Base-by-base conservation (phyloP, 2,797 vertebrate species). In the Chromobotia macracanthus region DNA sequence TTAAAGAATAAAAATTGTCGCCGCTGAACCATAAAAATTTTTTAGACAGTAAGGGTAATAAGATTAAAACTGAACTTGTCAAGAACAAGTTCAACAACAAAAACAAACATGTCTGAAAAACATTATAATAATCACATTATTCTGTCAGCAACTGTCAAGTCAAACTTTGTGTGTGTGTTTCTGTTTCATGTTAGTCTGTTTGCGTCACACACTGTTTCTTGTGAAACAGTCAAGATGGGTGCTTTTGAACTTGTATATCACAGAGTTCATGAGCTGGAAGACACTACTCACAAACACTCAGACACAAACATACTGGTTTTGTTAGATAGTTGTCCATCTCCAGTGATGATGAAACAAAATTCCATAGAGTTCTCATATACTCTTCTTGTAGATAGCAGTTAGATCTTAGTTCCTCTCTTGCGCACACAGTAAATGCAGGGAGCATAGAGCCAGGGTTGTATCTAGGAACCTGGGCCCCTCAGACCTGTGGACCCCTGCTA, bases 291-390 rank as follows among this genome's bases (percentile, higher is more conserved):
- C 79, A 71, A 16, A 51, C 16, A 55, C 16, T 80, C 28, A 63
- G 64, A 69, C 61, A 53, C 13, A 7, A 73, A 73, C 81, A 81
- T 90, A 89, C 86, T 63, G 75, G 86, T 90, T 85, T 67, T 80
- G 84, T 63, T n/a, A 84, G 85, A 71, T 44, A 15, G 73, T 78
- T 80, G 78, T 72, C 74, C 72, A 75, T 86, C 83, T 64, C 5
- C 10, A 80, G 78, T 84, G 74, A 85, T 82, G 84, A 75, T 72
- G 53, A 68, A 83, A 73, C 74, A 71, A 38, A 71, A 83, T 81
- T 83, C 80, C 44, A 63, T 11, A 56, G 19, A 63, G 69, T 31
- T 77, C 41, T 61, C 3, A 10, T 12, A 77, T 38, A 61, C 44
- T 23, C 12, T 41, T 18, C 50, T 69, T 61, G 44, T 61, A 38